Conservation (phyloP, 2,113 vertebrate species). For the Thunnus thynnus region DNA sequence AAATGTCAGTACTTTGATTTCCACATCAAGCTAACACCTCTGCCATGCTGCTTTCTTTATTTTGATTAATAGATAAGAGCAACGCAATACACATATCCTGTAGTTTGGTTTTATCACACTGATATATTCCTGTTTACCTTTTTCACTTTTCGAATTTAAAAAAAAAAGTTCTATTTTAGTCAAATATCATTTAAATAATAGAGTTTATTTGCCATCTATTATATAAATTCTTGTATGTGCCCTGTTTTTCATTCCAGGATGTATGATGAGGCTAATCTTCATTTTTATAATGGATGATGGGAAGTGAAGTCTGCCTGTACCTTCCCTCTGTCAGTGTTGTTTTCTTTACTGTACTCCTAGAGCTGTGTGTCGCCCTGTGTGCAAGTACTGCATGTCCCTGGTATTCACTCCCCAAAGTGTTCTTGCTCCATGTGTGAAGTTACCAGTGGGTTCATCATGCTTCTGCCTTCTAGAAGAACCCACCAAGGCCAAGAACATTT, state of each 20-base stretch:
- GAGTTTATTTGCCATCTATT: conserved; percentile 8
- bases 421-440: conserved; percentile 88
- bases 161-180: conserved; percentile 20
- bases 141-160: conserved; percentile 45
- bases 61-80: not conserved
- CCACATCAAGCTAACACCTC: conserved; percentile 3
- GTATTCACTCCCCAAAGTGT: conserved; percentile 80
- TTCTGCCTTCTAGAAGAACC: conserved; percentile 92
- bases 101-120: conserved; percentile 50
- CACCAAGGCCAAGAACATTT: conserved; percentile 86
- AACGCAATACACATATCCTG: conserved; percentile 58
- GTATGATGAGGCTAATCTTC: conserved; percentile 75
- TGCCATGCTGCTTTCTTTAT: not conserved
- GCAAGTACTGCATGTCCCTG: conserved; percentile 89
- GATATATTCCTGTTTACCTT: conserved; percentile 11
- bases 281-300: conserved; percentile 86
- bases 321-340: conserved; percentile 85
- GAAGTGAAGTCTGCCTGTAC: conserved; percentile 84
- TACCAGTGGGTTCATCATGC: conserved; percentile 88
- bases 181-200: conserved; percentile 5
- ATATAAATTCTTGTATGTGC: not conserved
- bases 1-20: not conserved
- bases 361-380: conserved; percentile 87
- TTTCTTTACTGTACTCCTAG: conserved; percentile 86
- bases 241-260: conserved; percentile 66